Evolutionary conservation across 2,888 invertebrate species (phyloP), one percentile per base, ranked within the genome.

Genomic region (Drosophila anceps): DNA sequence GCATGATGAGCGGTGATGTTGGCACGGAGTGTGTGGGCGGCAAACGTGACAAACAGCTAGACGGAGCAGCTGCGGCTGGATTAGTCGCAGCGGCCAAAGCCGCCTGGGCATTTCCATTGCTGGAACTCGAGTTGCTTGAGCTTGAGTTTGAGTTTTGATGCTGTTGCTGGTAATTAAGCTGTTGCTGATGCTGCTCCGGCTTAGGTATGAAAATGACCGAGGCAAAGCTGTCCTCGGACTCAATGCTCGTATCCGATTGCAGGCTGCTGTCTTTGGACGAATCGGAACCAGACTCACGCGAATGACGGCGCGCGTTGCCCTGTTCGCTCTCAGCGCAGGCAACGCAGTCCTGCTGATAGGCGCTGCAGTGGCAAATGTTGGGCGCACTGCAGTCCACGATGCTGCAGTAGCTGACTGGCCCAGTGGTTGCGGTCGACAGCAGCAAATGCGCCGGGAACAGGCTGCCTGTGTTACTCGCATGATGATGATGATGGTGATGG

Each of bases 241-340:
- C 98, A 39, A 98, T 97, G 93, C 98, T 98, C 1, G 98, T 98
- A 91, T 98, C 98, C 92, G 98, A 98, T 93, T 98, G 98, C 69
- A 98, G 94, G 91, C 98, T 98, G 91, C 97, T 96, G 85, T 97
- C 97, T 93, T 97, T 97, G 3, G 97, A 97, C 8, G 97, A 97
- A 91, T 97, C 97, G 3, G 98, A 98, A 15, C 97, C 97, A 85
- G 97, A 97, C 92, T 98, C 98, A 78, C 95, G 95, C 0, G 97
- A 97, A 87, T 96, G 95, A 60, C 97, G 94, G 65, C 98, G 94
- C 90, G 97, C 78, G 93, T 93, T 92, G 77, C 93, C 94, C 91
- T 77, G 93, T 29, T 88, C 90, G 37, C 87, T 82, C 9, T 89
- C 90, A 39, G 81, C 72, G 62, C 88, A 81, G 33, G 77, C 69